Evolutionary conservation across 2,888 invertebrate genomes (phyloP).

Genomic region (Pollenia amentaria): DNA sequence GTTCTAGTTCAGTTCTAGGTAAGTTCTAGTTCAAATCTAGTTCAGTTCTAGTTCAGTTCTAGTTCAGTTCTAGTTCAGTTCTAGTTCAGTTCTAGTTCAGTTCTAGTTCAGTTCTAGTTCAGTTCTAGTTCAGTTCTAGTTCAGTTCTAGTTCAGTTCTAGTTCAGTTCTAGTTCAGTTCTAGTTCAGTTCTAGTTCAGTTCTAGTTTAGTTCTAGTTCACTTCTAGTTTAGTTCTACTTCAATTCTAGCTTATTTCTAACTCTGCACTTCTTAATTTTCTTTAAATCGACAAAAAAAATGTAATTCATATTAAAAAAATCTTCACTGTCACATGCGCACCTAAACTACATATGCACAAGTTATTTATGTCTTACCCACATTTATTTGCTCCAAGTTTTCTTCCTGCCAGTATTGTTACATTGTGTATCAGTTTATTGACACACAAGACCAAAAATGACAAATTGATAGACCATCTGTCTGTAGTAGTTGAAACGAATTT

Average conservation of each 20-base stretch:
- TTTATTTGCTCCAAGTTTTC: conserved; percentile 6
- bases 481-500: background rate
- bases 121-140: conserved; percentile 8
- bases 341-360: background rate
- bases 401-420: background rate
- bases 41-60: background rate
- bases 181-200: background rate
- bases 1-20: background rate
- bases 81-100: too few relatives aligned
- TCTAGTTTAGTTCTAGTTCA: background rate
- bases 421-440: conserved; percentile 14
- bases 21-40: background rate
- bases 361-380: background rate
- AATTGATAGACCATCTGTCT: conserved; percentile 42
- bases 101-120: background rate
- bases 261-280: background rate
- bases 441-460: conserved; percentile 36
- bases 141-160: conserved; percentile 7
- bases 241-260: background rate
- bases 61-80: too few relatives aligned
- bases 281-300: too few relatives aligned
- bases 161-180: conserved; percentile 8
- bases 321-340: background rate
- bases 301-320: too few relatives aligned
- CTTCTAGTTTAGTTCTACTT: conserved; percentile 2